Percentiles rank a stretch among this genome's conserved stretches.
These are phyloP conservation scores for Pollenia labialis DNA, from an alignment of 2,888 invertebrate genomes.

Conservation along the genomic window DNA sequence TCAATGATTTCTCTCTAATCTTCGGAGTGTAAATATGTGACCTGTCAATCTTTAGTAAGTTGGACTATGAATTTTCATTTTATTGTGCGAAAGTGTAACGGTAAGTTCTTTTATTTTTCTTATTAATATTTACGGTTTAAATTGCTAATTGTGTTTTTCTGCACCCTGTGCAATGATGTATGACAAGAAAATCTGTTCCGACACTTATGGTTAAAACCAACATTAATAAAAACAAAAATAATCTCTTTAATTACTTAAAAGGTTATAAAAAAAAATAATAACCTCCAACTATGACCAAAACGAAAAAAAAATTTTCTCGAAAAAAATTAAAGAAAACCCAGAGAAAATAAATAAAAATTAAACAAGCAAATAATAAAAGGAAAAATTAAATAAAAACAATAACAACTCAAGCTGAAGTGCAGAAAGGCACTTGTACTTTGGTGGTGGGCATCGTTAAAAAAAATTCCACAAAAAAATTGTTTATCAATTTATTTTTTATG, in stretches of 20 bases:
- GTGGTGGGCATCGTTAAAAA: conserved; percentile 49
- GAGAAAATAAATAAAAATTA: conserved; percentile 22
- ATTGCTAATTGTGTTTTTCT: neutral
- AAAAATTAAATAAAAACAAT: conserved; percentile 23
- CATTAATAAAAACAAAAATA: conserved; percentile 30
- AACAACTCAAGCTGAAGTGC: conserved; percentile 39
- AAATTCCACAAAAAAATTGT: conserved; percentile 14
- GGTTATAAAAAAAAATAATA: conserved; percentile 39
- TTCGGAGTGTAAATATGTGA: too few relatives aligned
- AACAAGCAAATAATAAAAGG: conserved; percentile 31
- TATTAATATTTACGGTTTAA: neutral
- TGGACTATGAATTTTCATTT: too few relatives aligned
- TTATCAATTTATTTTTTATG: conserved; percentile 37
- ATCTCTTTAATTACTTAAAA: conserved; percentile 58
- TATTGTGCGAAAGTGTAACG: neutral
- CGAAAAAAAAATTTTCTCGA: neutral
- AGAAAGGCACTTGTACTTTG: conserved; percentile 32
- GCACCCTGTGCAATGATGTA: neutral
- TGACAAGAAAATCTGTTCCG: conserved; percentile 6
- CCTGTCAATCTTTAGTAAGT: too few relatives aligned
- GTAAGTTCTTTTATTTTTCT: too few relatives aligned
- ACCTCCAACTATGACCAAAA: conserved; percentile 26
- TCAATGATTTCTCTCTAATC: too few relatives aligned
- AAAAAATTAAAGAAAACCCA: conserved; percentile 10
- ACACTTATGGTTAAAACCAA: conserved; percentile 42